Conservation (phyloP, 2,797 vertebrate species). For the Bothrops alternatus region DNA sequence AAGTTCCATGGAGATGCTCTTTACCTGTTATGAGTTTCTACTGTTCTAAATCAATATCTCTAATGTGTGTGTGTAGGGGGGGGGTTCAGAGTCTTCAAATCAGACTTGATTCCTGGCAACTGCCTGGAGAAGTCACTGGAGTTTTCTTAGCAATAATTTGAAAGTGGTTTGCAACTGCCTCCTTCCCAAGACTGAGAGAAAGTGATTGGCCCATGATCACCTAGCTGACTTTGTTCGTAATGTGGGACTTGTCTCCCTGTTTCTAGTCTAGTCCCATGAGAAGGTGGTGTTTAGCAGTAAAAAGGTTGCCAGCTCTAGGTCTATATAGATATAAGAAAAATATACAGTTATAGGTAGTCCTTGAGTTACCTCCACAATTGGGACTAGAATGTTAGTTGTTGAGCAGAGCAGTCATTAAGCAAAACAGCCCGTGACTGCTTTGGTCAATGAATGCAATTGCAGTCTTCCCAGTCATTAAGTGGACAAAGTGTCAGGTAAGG, state of each 20-base stretch:
- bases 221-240: neutral
- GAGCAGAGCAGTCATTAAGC: neutral
- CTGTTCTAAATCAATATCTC: neutral
- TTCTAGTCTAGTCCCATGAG: neutral
- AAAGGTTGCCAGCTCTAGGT: neutral
- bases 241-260: neutral
- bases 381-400: neutral
- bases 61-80: neutral
- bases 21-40: neutral
- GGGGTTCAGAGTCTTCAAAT: neutral
- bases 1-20: neutral
- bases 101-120: neutral
- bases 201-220: neutral
- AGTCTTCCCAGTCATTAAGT: neutral
- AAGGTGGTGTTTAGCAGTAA: neutral
- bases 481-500: neutral
- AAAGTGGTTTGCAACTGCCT: neutral
- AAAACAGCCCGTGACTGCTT: neutral
- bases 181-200: neutral
- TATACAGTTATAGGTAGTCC: neutral
- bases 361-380: neutral
- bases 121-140: neutral
- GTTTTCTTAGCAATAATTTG: neutral
- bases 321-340: neutral
- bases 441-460: neutral